Conservation (phyloP, 1,140 invertebrate species). For the Brachionus asplanchnoidis region DNA sequence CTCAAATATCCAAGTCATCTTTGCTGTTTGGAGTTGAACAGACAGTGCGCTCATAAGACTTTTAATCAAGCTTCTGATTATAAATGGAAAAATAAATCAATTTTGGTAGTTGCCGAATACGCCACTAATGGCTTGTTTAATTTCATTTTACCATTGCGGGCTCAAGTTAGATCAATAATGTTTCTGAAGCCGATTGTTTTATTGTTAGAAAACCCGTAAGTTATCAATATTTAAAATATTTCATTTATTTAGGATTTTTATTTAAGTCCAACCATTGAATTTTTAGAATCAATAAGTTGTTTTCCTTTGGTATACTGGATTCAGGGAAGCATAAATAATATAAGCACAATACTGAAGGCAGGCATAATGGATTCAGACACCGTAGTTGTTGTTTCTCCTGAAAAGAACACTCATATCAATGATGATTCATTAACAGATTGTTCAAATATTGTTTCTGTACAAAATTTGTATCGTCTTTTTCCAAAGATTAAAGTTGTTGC, state of each 20-base stretch:
- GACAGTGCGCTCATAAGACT: not conserved
- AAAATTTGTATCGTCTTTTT: slow-evolving; percentile 98
- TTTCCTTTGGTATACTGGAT: slow-evolving; percentile 94
- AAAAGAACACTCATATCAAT: slow-evolving; percentile 64
- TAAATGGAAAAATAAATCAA: slow-evolving; percentile 93
- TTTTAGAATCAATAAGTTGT: slow-evolving; percentile 88
- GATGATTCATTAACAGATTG: slow-evolving; percentile 92
- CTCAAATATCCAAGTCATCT: slow-evolving; percentile 12
- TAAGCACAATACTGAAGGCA: slow-evolving; percentile 26
- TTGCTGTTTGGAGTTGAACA: slow-evolving; percentile 35
- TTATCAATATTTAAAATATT: not conserved
- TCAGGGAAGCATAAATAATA: slow-evolving; percentile 73
- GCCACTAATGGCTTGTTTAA: slow-evolving; percentile 96
- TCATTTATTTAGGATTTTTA: not conserved
- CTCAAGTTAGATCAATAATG: slow-evolving; percentile 87
- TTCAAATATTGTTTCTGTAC: slow-evolving; percentile 95
- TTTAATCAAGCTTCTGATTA: slow-evolving; percentile 73
- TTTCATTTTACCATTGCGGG: slow-evolving; percentile 91
- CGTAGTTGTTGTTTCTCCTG: slow-evolving; percentile 35
- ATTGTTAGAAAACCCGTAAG: slow-evolving; percentile 69
- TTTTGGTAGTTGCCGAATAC: slow-evolving; percentile 91
- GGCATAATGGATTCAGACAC: slow-evolving; percentile 37
- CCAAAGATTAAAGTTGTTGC: slow-evolving; percentile 95
- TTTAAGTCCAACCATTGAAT: slow-evolving; percentile 76
- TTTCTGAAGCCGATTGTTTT: slow-evolving; percentile 92